Evolutionary conservation across 2,888 invertebrate genomes (phyloP).

Genomic region (Dromius quadrimaculatus): DNA sequence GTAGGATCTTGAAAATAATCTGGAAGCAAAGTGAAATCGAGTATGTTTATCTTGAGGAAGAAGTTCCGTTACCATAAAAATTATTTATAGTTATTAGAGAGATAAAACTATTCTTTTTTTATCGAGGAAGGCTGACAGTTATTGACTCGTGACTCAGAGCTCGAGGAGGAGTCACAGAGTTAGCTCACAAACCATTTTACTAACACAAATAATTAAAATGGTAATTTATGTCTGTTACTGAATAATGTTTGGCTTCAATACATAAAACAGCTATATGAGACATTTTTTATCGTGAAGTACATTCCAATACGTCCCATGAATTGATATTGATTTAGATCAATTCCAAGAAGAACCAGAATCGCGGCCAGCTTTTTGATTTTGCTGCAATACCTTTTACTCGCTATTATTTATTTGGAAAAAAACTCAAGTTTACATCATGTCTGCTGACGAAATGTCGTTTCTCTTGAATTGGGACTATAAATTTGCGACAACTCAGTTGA

Average conservation of each 20-base stretch:
- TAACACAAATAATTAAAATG: slow-evolving; percentile 48
- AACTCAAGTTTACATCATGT: no score
- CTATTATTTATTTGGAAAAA: no score
- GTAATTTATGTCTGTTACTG: slow-evolving; percentile 43
- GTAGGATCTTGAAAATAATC: slow-evolving; percentile 15
- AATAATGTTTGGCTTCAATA: slow-evolving; percentile 25
- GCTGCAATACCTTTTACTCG: no score
- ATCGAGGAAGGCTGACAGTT: slow-evolving; percentile 42
- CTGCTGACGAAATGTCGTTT: no score
- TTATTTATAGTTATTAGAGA: slow-evolving; percentile 46
- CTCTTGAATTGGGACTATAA: no score
- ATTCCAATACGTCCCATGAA: slow-evolving; percentile 16
- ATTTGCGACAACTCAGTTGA: no score
- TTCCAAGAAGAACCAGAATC: no score
- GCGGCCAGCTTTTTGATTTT: no score
- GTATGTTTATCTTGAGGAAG: slow-evolving; percentile 12
- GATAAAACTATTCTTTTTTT: slow-evolving; percentile 45
- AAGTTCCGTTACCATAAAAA: slow-evolving; percentile 42
- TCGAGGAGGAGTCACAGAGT: slow-evolving; percentile 20
- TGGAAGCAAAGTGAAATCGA: slow-evolving; percentile 17
- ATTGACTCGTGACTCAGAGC: slow-evolving; percentile 40
- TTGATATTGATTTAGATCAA: no score
- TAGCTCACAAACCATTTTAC: slow-evolving; percentile 22
- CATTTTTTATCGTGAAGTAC: slow-evolving; percentile 32
- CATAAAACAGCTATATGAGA: slow-evolving; percentile 42